Evolutionary conservation across 2,113 vertebrate species (phyloP).

Genomic region (Tupaia tana): DNA sequence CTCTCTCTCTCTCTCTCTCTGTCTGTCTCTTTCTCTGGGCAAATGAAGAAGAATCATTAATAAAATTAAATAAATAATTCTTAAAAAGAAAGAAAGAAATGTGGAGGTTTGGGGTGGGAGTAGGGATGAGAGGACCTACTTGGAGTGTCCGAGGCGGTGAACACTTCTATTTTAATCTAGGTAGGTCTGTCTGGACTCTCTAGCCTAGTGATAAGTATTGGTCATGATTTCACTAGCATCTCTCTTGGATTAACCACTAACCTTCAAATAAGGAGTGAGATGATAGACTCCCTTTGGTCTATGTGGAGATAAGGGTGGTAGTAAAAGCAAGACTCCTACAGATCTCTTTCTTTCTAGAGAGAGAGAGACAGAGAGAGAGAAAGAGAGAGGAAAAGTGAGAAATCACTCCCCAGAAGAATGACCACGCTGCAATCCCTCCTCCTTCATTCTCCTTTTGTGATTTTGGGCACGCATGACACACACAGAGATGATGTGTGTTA

Average conservation of each 20-base stretch:
- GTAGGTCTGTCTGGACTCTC: neutral
- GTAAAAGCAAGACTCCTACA: neutral
- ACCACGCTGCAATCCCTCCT: no score
- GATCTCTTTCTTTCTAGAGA: neutral
- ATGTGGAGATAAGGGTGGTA: neutral
- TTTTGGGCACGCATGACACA: no score
- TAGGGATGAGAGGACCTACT: neutral
- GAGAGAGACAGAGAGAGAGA: no score
- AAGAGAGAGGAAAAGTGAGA: no score
- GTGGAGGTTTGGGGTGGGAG: fast-evolving
- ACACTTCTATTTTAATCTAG: neutral
- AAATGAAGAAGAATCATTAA: no score
- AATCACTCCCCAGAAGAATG: no score
- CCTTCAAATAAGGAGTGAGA: neutral
- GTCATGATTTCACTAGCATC: neutral
- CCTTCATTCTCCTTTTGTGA: no score
- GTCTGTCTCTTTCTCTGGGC: no score
- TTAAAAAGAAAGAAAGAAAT: neutral
- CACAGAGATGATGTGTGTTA: neutral
- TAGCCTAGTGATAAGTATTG: neutral
- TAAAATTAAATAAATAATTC: no score
- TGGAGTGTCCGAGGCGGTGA: no score
- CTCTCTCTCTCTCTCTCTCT: no score
- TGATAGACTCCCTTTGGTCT: neutral
- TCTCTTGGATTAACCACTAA: neutral